Evolutionary conservation across 2,113 vertebrate species (phyloP).

Genomic region (Pica pica): DNA sequence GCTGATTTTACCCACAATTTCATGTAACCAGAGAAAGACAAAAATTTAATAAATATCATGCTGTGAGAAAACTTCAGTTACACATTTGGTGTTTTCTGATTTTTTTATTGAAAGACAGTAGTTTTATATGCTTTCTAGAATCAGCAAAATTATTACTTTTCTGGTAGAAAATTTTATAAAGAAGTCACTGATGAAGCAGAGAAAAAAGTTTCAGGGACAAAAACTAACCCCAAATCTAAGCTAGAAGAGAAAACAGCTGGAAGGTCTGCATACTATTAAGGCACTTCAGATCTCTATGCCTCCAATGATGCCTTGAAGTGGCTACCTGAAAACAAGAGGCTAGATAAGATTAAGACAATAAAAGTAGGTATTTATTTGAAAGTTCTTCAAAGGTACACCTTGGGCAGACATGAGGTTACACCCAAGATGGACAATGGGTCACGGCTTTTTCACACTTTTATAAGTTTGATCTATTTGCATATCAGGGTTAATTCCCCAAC

Average conservation of each 20-base stretch:
- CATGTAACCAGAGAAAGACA: background rate
- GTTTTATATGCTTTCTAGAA: background rate
- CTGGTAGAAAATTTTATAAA: background rate
- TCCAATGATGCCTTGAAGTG: background rate
- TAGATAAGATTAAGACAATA: no score
- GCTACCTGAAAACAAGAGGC: no score
- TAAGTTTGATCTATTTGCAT: no score
- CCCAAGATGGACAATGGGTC: no score
- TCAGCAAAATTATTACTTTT: background rate
- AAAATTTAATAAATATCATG: background rate
- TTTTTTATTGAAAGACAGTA: background rate
- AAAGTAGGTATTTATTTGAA: no score
- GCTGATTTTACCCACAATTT: background rate
- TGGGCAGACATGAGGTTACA: no score
- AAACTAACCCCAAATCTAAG: background rate
- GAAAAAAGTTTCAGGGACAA: background rate
- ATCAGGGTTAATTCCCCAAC: no score
- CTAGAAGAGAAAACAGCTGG: background rate
- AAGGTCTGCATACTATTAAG: background rate
- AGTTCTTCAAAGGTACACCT: no score
- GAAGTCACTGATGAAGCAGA: background rate
- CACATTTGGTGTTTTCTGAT: background rate
- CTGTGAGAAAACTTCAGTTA: background rate
- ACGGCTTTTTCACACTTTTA: no score
- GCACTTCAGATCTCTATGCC: background rate